phyloP scores from a whole-genome alignment of 2,888 invertebrate genomes.

The Meiosimyza platycephala region DNA sequence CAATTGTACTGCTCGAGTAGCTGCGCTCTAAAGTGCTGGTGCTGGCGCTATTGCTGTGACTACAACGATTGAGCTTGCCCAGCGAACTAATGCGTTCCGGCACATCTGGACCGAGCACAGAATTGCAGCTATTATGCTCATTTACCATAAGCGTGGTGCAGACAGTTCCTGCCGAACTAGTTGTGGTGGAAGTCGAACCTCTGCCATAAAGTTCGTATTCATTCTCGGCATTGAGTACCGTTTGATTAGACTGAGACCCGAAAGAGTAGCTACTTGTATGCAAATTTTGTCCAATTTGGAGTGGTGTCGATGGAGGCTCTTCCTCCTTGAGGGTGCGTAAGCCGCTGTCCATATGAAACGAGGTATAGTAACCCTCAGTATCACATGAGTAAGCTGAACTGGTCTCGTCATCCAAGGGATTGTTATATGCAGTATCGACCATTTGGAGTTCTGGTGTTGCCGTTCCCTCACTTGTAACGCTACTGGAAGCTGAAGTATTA shows the following conservation, averaged over 20 bases:
- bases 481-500: constrained; percentile 83
- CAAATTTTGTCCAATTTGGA: constrained; percentile 76
- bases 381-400: constrained; percentile 95
- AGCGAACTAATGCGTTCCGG: constrained; percentile 86
- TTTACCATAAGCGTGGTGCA: constrained; percentile 84
- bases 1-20: constrained; percentile 67
- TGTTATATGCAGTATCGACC: constrained; percentile 70
- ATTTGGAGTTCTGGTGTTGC: constrained; percentile 83
- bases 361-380: constrained; percentile 97
- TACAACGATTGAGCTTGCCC: constrained; percentile 70
- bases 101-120: constrained; percentile 76
- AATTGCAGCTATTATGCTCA: constrained; percentile 70
- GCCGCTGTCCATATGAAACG: constrained; percentile 96
- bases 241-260: constrained; percentile 78
- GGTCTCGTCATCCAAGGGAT: constrained; percentile 82
- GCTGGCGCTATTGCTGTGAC: constrained; percentile 69
- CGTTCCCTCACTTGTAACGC: constrained; percentile 87
- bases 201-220: constrained; percentile 93
- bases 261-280: constrained; percentile 74
- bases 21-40: constrained; percentile 72
- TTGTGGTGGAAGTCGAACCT: constrained; percentile 90
- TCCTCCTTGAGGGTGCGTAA: constrained; percentile 86
- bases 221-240: constrained; percentile 81
- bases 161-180: constrained; percentile 90
- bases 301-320: constrained; percentile 73